Conservation (phyloP, 2,113 vertebrate species). For the Urocynchramus pylzowi region DNA sequence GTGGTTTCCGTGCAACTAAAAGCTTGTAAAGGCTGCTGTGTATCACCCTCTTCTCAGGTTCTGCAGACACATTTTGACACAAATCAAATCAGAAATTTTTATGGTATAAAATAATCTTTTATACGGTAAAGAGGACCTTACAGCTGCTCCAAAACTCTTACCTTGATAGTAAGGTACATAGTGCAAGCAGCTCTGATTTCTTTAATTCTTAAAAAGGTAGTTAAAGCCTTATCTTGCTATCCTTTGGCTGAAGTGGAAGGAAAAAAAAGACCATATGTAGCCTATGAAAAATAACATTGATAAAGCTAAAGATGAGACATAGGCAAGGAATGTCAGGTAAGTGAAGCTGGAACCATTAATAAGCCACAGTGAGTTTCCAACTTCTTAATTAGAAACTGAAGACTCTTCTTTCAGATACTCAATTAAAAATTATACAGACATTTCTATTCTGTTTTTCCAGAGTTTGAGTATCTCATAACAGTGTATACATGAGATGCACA, state of each 20-base stretch:
- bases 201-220: neutral
- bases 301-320: neutral
- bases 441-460: neutral
- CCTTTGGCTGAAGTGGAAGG: neutral
- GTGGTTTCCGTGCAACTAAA: neutral
- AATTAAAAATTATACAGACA: neutral
- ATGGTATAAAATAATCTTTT: neutral
- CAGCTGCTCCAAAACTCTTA: neutral
- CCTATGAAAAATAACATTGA: neutral
- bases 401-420: neutral
- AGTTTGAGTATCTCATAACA: neutral
- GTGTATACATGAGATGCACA: neutral
- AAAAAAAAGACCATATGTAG: neutral
- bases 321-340: neutral
- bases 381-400: neutral
- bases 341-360: neutral
- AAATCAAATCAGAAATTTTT: neutral
- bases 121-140: neutral
- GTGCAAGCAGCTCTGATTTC: neutral
- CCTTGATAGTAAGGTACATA: neutral
- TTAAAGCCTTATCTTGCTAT: neutral
- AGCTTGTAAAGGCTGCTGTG: neutral
- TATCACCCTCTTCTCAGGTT: neutral
- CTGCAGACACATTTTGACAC: neutral
- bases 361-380: neutral